A percentile compares a stretch with the other conserved stretches of the same genome.
Conservation (phyloP, 2,113 vertebrate genomes). For the Lepus timidus region DNA sequence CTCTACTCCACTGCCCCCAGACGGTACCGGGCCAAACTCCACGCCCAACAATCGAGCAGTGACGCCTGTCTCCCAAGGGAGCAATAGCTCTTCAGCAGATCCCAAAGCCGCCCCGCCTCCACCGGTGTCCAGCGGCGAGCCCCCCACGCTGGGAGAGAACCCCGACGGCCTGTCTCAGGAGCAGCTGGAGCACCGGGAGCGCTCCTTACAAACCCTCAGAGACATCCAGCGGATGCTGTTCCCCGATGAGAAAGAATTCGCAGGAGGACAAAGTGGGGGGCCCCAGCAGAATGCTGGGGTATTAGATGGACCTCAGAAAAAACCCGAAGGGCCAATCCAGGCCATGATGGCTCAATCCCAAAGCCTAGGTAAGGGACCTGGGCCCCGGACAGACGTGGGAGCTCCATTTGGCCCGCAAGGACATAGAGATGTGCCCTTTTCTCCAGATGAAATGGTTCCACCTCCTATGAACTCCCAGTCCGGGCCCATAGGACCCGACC, state of each 20-base stretch:
- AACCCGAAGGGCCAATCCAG: conserved; percentile 96
- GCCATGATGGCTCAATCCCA: conserved; percentile 99
- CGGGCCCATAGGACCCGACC: conserved; percentile 91
- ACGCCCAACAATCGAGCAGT: conserved; percentile 90
- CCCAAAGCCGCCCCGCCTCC: conserved; percentile 89
- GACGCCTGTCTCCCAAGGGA: conserved; percentile 91
- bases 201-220: conserved; percentile 96
- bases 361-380: conserved; percentile 95
- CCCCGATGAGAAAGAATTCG: conserved; percentile 95
- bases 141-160: conserved; percentile 95
- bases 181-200: conserved; percentile 97
- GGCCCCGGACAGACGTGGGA: conserved; percentile 94
- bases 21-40: conserved; percentile 90
- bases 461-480: conserved; percentile 92
- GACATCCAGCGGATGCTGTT: conserved; percentile 99
- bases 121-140: conserved; percentile 93
- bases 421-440: conserved; percentile 97
- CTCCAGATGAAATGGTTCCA: conserved; percentile 96
- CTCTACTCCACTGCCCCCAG: conserved; percentile 90
- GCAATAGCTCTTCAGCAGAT: conserved; percentile 89
- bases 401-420: conserved; percentile 95
- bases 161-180: conserved; percentile 98
- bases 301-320: conserved; percentile 93
- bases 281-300: conserved; percentile 90
- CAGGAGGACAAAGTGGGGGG: conserved; percentile 90